Conservation (phyloP, 2,888 invertebrate species). For the Hymenopus coronatus region DNA sequence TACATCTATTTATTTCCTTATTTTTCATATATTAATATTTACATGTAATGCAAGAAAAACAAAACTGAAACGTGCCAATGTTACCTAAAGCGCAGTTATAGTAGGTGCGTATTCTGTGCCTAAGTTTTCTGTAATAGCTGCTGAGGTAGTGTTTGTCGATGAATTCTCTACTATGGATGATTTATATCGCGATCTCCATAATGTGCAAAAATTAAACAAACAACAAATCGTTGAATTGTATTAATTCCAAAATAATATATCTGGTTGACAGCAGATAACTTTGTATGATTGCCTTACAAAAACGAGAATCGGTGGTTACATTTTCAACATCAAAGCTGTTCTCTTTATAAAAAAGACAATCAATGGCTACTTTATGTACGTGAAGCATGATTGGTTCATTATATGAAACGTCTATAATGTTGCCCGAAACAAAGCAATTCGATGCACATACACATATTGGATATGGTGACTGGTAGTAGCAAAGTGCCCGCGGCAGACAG, state of each 20-base stretch:
- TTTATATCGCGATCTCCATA: too few relatives aligned
- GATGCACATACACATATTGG: background rate
- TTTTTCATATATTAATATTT: too few relatives aligned
- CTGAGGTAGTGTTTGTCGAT: too few relatives aligned
- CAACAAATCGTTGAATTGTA: background rate
- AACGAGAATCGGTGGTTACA: background rate
- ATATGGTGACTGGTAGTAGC: background rate
- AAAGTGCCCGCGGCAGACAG: background rate
- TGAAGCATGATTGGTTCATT: slow-evolving; percentile 25
- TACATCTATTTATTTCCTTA: too few relatives aligned
- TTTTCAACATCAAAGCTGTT: slow-evolving; percentile 14
- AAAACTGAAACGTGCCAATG: too few relatives aligned
- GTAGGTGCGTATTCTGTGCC: too few relatives aligned
- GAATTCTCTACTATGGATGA: too few relatives aligned
- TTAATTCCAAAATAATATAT: slow-evolving; percentile 21
- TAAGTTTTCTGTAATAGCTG: too few relatives aligned
- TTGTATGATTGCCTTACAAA: background rate
- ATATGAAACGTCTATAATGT: slow-evolving; percentile 22
- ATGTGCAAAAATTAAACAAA: too few relatives aligned
- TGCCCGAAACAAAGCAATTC: slow-evolving; percentile 6
- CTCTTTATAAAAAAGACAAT: slow-evolving; percentile 12
- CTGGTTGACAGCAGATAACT: slow-evolving; percentile 10
- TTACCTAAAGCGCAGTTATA: too few relatives aligned
- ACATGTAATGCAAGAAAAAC: too few relatives aligned
- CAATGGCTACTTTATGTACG: slow-evolving; percentile 18